Evolutionary conservation across 2,888 invertebrate species (phyloP), one percentile per base, ranked within the genome.

Genomic region (Drosophila affinis): DNA sequence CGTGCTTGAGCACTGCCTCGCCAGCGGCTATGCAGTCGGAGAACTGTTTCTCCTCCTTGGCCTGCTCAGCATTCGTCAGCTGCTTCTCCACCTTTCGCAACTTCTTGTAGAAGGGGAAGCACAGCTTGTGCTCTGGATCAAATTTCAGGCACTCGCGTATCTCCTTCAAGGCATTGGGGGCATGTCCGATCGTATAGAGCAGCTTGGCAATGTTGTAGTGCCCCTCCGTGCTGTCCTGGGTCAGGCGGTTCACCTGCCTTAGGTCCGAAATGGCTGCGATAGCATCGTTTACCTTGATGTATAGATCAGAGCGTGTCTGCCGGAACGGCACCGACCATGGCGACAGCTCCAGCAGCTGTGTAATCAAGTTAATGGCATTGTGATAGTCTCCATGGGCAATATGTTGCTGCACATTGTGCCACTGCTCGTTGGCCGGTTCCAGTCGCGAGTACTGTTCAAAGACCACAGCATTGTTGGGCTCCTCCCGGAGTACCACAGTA

Each of bases 81-180:
- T 95, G 93, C 90, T 98, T 98, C 77, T 97, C 97, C 14, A 99
- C 94, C 91, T 98, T 98, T 91, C 98, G 98, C 39, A 99, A 93
- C 91, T 97, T 97, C 92, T 99, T 99, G 93, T 99, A 99, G 89
- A 98, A 96, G 21, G 97, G 95, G 92, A 98, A 98, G 92, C 99
- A 99, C 85, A 96, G 94, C 93, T 98, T 98, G 93, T 99, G 98
- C 87, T 99, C 99, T 0, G 99, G 99, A 92, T 99, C 99, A 48
- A 99, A 93, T 91, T 97, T 98, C 18, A 99, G 94, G 91, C 99
- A 99, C 92, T 99, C 99, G 21, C 99, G 95, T 76, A 99, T 96
- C 92, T 99, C 98, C 92, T 95, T 96, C 45, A 99, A 93, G 0
- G 98, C 95, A 85, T 98, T 98, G 21, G 96, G 96, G 53, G 98